Percentiles rank a stretch among this genome's conserved stretches.
These are phyloP conservation scores for Cephus cinctus DNA, from an alignment of 1,140 invertebrate genomes.

Conservation along the genomic window DNA sequence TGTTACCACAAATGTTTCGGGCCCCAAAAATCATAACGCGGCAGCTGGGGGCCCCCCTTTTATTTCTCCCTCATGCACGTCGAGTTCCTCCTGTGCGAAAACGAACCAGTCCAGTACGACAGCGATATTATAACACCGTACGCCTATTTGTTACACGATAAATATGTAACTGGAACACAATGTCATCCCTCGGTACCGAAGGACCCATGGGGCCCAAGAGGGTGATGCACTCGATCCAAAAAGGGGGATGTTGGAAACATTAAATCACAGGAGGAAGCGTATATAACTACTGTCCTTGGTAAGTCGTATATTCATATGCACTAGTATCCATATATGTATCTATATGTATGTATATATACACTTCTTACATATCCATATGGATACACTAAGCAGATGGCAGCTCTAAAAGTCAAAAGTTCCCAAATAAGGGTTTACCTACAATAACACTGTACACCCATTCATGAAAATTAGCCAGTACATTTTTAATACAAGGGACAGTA, in stretches of 20 bases:
- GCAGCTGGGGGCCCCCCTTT: conserved; percentile 30
- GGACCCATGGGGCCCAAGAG: background rate
- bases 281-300: conserved; percentile 1
- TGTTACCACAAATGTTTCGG: conserved; percentile 40
- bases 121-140: conserved; percentile 53
- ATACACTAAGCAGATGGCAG: conserved; percentile 39
- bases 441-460: conserved; percentile 32
- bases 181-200: conserved; percentile 27
- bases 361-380: too few species aligned
- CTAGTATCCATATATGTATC: conserved; percentile 17
- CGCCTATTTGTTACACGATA: conserved; percentile 56
- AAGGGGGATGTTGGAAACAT: conserved; percentile 29
- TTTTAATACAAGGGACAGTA: too few species aligned
- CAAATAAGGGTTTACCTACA: conserved; percentile 40
- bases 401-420: conserved; percentile 47
- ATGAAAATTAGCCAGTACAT: conserved; percentile 31
- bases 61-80: background rate
- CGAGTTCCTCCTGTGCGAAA: conserved; percentile 3
- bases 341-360: too few species aligned
- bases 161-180: conserved; percentile 56
- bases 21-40: conserved; percentile 15
- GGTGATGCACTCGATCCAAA: too few species aligned
- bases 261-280: conserved; percentile 39
- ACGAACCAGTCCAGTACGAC: conserved; percentile 32
- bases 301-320: conserved; percentile 20